Conservation (phyloP, 2,797 vertebrate genomes). For the Coregonus ussuriensis region DNA sequence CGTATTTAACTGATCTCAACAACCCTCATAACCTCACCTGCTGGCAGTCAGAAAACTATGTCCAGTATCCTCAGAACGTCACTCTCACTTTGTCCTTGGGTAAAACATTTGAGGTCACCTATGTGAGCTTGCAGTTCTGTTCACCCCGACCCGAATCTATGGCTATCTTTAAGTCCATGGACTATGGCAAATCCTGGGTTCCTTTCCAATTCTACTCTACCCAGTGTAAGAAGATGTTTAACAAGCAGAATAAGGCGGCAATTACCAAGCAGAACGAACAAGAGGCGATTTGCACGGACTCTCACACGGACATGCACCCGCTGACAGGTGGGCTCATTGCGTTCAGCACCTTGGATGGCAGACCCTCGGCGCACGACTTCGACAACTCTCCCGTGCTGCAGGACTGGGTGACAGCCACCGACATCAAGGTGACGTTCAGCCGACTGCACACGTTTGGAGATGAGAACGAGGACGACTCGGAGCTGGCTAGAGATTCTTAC, state of each 20-base stretch:
- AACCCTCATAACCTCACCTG: slow-evolving; percentile 99
- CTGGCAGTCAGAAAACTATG: slow-evolving; percentile 96
- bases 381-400: slow-evolving; percentile 98
- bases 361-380: slow-evolving; percentile 98
- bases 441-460: slow-evolving; percentile 96
- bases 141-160: slow-evolving; percentile 97
- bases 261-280: slow-evolving; percentile 99
- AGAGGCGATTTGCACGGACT: slow-evolving; percentile 98
- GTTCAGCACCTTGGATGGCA: slow-evolving; percentile 98
- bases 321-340: slow-evolving; percentile 95
- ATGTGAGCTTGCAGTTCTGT: slow-evolving; percentile 98
- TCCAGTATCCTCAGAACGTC: slow-evolving; percentile 93
- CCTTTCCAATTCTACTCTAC: slow-evolving; percentile 98
- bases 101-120: slow-evolving; percentile 98
- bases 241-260: slow-evolving; percentile 86
- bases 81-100: slow-evolving; percentile 94
- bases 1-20: slow-evolving; percentile 96
- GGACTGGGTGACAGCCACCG: slow-evolving; percentile 99
- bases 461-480: slow-evolving; percentile 97
- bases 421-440: slow-evolving; percentile 95
- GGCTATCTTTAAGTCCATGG: slow-evolving; percentile 99
- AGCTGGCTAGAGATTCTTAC: slow-evolving; percentile 95
- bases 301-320: slow-evolving; percentile 96
- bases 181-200: slow-evolving; percentile 96
- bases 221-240: slow-evolving; percentile 97